A percentile compares a stretch with the other conserved stretches of the same genome.
Evolutionary conservation across 2,113 vertebrate species (phyloP).

Genomic region (Actenoides lindsayi): DNA sequence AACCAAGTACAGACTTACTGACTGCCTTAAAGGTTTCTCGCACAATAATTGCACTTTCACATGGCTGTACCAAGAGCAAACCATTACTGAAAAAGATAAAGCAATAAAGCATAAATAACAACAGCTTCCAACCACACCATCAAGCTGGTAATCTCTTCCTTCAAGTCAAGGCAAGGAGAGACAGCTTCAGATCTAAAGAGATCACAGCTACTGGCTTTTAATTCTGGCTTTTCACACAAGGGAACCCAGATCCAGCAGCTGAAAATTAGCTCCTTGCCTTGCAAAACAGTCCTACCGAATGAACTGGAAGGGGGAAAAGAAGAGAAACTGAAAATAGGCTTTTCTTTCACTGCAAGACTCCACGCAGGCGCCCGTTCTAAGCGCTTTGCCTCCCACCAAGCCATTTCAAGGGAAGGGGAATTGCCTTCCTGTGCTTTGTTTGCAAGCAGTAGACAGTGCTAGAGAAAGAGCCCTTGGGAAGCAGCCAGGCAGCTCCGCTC

Average conservation of each 20-base stretch:
- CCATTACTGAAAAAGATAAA: neutral
- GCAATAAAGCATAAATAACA: neutral
- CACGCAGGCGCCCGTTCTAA: accelerated
- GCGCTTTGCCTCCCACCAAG: neutral
- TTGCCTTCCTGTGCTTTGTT: neutral
- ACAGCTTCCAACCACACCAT: neutral
- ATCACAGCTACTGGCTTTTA: neutral
- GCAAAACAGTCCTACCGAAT: neutral
- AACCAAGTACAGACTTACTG: neutral
- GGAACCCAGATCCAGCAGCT: neutral
- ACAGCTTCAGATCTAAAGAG: neutral
- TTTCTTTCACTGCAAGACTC: neutral
- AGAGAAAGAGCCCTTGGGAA: neutral
- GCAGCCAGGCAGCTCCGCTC: neutral
- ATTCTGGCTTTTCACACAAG: neutral
- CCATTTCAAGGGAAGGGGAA: neutral
- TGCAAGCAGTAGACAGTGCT: neutral
- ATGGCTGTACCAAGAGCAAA: neutral
- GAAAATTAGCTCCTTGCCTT: neutral
- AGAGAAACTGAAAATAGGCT: neutral
- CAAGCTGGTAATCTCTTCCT: neutral
- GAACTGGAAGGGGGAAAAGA: neutral
- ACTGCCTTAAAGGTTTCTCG: neutral
- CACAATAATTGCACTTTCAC: neutral
- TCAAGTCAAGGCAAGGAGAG: neutral